Evolutionary conservation across 2,888 invertebrate genomes (phyloP).

Genomic region (Chrysina gloriosa): DNA sequence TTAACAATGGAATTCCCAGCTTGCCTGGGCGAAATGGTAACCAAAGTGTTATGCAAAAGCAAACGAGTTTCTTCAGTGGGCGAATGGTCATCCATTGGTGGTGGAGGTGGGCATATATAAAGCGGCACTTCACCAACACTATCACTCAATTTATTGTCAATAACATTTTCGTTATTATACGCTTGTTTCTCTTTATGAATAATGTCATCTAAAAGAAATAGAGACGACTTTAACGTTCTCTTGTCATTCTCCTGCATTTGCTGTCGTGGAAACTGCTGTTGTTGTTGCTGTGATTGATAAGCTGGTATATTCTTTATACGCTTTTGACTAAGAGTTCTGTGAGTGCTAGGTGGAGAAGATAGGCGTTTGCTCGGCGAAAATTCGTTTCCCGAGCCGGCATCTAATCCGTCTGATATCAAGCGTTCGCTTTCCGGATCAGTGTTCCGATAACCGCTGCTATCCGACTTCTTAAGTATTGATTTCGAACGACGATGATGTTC

Average conservation of each 20-base stretch:
- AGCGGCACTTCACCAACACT: slow-evolving; percentile 62
- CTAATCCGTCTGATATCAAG: slow-evolving; percentile 74
- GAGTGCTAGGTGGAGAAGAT: slow-evolving; percentile 57
- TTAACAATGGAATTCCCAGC: slow-evolving; percentile 59
- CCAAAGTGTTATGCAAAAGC: slow-evolving; percentile 55
- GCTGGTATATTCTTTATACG: slow-evolving; percentile 51
- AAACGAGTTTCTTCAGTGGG: slow-evolving; percentile 68
- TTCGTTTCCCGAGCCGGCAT: slow-evolving; percentile 64
- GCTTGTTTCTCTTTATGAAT: slow-evolving; percentile 59
- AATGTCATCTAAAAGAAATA: slow-evolving; percentile 65
- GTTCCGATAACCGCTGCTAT: slow-evolving; percentile 67
- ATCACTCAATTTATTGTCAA: slow-evolving; percentile 61
- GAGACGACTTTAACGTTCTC: slow-evolving; percentile 62
- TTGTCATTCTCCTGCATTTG: slow-evolving; percentile 58
- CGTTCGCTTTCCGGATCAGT: slow-evolving; percentile 81
- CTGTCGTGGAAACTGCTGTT: slow-evolving; percentile 50
- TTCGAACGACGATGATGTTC: slow-evolving; percentile 77
- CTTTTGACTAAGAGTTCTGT: slow-evolving; percentile 55
- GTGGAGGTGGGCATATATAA: slow-evolving; percentile 68
- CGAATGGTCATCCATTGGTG: slow-evolving; percentile 67
- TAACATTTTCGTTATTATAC: slow-evolving; percentile 52
- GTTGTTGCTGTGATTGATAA: slow-evolving; percentile 50
- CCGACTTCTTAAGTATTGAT: slow-evolving; percentile 82
- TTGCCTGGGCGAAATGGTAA: slow-evolving; percentile 49
- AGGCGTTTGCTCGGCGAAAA: slow-evolving; percentile 60